A percentile compares a stretch with the other conserved stretches of the same genome.
Conservation (phyloP, 2,113 vertebrate genomes). For the western clawed frog (Xenopus tropicalis) region UCB_Xtro_10.0 CM004448.2:89526001-89526500, state of each 20-base stretch:
- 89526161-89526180: slow-evolving; percentile 41
- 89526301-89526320: slow-evolving; percentile 72
- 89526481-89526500: slow-evolving; percentile 40
- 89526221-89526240: slow-evolving; percentile 61
- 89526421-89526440: slow-evolving; percentile 50
- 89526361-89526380: slow-evolving; percentile 72
- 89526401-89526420: slow-evolving; percentile 53
- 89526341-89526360: slow-evolving; percentile 74
- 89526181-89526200: slow-evolving; percentile 48
- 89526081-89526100: slow-evolving; percentile 26
- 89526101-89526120: slow-evolving; percentile 35
- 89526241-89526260: slow-evolving; percentile 69
- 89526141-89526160: slow-evolving; percentile 49
- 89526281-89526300: slow-evolving; percentile 74
- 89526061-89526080: slow-evolving; percentile 43
- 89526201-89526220: slow-evolving; percentile 52
- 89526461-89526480: slow-evolving; percentile 22
- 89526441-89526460: slow-evolving; percentile 52
- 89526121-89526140: slow-evolving; percentile 39
- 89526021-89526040: slow-evolving; percentile 5
- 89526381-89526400: slow-evolving; percentile 66
- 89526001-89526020: slow-evolving; percentile 16
- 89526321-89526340: slow-evolving; percentile 73
- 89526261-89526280: slow-evolving; percentile 77
- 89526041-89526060: neutral